Percentiles rank a stretch among this genome's conserved stretches.
These are phyloP conservation scores for Nymphicus hollandicus DNA, from an alignment of 2,113 vertebrate species.

Conservation along the genomic window DNA sequence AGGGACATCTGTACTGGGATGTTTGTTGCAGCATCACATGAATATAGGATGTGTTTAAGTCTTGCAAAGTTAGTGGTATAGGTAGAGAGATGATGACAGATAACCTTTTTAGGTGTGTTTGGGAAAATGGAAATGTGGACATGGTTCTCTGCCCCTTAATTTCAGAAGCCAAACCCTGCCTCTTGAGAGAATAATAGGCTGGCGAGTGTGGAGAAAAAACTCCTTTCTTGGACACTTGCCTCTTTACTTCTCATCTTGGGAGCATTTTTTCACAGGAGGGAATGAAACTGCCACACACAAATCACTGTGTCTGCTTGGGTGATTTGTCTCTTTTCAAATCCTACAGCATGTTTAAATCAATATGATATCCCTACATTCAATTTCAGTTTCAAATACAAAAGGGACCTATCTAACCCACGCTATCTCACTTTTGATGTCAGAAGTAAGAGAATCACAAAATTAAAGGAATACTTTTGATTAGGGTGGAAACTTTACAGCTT, in stretches of 20 bases:
- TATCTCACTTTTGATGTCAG: not conserved
- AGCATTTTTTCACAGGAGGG: not conserved
- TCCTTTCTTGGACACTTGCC: not conserved
- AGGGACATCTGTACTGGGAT: not conserved
- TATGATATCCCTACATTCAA: not conserved
- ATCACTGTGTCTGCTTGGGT: not conserved
- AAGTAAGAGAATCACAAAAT: not conserved
- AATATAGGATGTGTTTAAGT: not conserved
- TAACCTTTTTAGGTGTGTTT: not conserved
- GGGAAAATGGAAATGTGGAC: not conserved
- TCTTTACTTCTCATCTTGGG: not conserved
- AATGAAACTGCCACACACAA: not conserved
- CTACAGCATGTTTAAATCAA: not conserved
- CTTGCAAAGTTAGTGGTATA: not conserved
- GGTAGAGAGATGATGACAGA: not conserved
- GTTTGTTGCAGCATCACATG: not conserved
- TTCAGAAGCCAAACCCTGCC: not conserved
- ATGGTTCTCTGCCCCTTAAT: not conserved
- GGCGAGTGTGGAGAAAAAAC: not conserved
- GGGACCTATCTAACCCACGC: not conserved
- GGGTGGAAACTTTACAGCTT: not conserved
- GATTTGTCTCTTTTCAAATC: not conserved
- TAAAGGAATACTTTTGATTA: not conserved
- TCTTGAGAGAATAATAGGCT: not conserved
- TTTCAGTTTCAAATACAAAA: not conserved